These are phyloP conservation scores for Proctacanthus coquilletti DNA, from an alignment of 1,140 invertebrate species.

Conservation along the genomic window DNA sequence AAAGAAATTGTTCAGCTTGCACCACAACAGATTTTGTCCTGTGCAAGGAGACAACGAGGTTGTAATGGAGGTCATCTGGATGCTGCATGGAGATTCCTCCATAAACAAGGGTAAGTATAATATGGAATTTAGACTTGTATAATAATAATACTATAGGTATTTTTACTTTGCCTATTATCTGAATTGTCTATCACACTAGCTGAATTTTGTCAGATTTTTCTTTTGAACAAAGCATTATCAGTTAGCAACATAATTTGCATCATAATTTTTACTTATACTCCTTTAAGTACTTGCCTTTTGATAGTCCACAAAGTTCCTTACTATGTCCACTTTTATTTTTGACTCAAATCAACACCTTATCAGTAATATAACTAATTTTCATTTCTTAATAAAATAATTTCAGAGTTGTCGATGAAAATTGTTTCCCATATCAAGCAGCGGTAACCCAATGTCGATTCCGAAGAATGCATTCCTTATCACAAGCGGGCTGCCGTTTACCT, in stretches of 20 bases:
- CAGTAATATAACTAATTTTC: too few species aligned
- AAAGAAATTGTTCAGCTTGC: conserved; percentile 52
- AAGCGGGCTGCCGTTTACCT: conserved; percentile 35
- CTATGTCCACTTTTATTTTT: too few species aligned
- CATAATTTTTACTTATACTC: too few species aligned
- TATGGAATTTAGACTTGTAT: background rate
- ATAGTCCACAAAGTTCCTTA: too few species aligned
- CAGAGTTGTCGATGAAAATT: conserved; percentile 64
- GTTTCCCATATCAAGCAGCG: conserved; percentile 62
- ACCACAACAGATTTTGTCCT: conserved; percentile 73
- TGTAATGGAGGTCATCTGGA: conserved; percentile 81
- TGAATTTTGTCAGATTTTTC: too few species aligned
- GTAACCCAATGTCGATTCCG: conserved; percentile 40
- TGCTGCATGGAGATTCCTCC: conserved; percentile 76
- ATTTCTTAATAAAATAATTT: too few species aligned
- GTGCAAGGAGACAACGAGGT: conserved; percentile 60
- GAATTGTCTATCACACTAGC: too few species aligned
- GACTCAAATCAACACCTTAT: too few species aligned
- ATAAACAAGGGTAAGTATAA: conserved; percentile 56
- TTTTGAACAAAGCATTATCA: too few species aligned
- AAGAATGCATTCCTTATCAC: conserved; percentile 31
- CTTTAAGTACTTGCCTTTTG: too few species aligned
- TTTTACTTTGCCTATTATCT: background rate
- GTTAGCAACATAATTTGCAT: too few species aligned
- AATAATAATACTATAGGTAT: background rate